phyloP scores from a whole-genome alignment of 2,888 invertebrate genomes.

The Aspidiotus destructor region DNA sequence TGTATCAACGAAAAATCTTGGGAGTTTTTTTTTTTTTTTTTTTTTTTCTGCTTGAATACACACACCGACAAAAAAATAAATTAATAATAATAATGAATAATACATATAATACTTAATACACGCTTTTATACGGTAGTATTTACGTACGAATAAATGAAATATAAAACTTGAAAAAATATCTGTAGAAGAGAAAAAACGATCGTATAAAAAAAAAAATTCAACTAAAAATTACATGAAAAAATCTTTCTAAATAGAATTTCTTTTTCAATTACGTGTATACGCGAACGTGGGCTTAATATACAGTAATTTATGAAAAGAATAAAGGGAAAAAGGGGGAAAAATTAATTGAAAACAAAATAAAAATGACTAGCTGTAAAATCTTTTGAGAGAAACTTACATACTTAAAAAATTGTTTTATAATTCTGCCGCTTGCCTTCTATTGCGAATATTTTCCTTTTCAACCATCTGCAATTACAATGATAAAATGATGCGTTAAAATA shows the following conservation, averaged over 20 bases:
- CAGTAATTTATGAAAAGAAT: conserved; percentile 3
- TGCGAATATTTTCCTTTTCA: conserved; percentile 10
- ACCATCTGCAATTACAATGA: conserved; percentile 14
- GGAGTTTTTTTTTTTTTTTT: no score
- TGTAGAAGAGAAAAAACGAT: conserved; percentile 1
- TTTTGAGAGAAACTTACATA: conserved; percentile 15
- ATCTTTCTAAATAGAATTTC: neutral
- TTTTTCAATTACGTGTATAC: no score
- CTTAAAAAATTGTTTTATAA: conserved; percentile 15
- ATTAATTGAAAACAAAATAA: conserved; percentile 13
- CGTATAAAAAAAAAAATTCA: neutral
- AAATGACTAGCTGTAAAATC: conserved; percentile 29
- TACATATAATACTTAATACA: neutral
- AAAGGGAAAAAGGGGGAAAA: neutral
- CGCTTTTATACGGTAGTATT: neutral
- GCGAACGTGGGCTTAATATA: no score
- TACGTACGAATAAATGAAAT: neutral
- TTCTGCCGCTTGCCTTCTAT: conserved; percentile 14
- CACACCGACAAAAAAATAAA: neutral
- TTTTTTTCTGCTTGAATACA: no score
- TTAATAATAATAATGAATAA: neutral
- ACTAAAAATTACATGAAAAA: conserved; percentile 1
- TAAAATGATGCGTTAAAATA: no score
- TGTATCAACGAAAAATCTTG: no score
- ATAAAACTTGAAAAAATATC: conserved; percentile 2